Base-by-base conservation (phyloP, 2,113 vertebrate species). In the Petrocephalus microphthalmus region DNA sequence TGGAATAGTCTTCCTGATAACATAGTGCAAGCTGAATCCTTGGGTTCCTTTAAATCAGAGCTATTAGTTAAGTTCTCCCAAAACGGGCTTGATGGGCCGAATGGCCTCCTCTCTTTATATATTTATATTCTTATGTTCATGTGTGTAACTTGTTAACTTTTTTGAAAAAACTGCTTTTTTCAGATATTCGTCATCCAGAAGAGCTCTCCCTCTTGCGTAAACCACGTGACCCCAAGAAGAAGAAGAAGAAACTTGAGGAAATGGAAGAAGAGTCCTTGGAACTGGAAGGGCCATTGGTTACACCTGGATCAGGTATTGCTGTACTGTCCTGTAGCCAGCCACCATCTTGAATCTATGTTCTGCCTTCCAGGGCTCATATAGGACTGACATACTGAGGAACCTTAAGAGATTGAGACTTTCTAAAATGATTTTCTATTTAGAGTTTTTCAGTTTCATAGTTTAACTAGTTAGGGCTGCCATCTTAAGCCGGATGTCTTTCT, bases 171-270 rank as follows among this genome's bases (percentile, higher is more conserved):
- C 42, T 90, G 57, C 22, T 51, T 47, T 57, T 33, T 91, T 86
- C 91, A 99, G 98, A 99, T 92, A 99, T 99, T 93, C 96, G 98
- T 90, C 98, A 99, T 90, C 98, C 98, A 81, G 98, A 99, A 94
- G 98, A 99, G 91, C 95, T 99, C 83, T 99, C 98, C 88, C 96
- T 99, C 82, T 95, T 99, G 92, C 97, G 98, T 92, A 99, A 99
- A 94, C 98, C 98, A 88, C 96, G 97, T 91, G 98, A 99, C 94
- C 97, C 98, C 0, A 98, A 97, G 3, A 99, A 99, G 96, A 99
- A 99, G 93, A 99, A 99, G 96, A 99, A 99, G 96, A 99, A 99
- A 95, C 95, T 98, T 90, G 98, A 99, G 87, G 97, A 98, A 17
- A 94, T 91, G 0, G 98, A 99, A 91, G 98, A 99, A 4, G 98